Percentiles rank a stretch among this genome's conserved stretches.
phyloP scores from a whole-genome alignment of 2,888 invertebrate genomes.

The Nomada fabriciana region DNA sequence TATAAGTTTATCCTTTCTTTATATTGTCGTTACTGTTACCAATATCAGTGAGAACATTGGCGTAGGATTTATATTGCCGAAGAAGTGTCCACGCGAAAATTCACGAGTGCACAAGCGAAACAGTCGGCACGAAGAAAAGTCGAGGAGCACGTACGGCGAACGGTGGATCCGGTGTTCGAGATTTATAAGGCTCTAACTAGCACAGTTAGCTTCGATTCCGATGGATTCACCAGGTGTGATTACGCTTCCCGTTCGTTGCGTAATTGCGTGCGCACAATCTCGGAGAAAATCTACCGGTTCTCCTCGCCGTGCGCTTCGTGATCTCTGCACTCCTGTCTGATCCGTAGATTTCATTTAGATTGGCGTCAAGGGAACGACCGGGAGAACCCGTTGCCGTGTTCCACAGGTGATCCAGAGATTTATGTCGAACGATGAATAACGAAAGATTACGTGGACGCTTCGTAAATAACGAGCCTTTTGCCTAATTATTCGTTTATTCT shows the following conservation, averaged over 20 bases:
- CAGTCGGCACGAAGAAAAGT: too few species aligned
- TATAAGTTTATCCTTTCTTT: too few species aligned
- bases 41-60: too few species aligned
- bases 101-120: too few species aligned
- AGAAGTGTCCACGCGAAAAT: neutral
- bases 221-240: conserved; percentile 42
- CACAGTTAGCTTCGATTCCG: conserved; percentile 40
- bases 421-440: conserved; percentile 35
- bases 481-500: neutral
- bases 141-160: neutral
- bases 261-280: conserved; percentile 65
- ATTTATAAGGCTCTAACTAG: conserved; percentile 21
- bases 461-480: neutral
- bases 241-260: conserved; percentile 57
- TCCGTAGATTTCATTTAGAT: conserved; percentile 70
- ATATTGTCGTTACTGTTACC: too few species aligned
- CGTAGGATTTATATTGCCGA: too few species aligned
- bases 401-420: conserved; percentile 35
- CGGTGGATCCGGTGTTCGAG: conserved; percentile 4
- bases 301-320: conserved; percentile 25
- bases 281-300: conserved; percentile 55
- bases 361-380: conserved; percentile 44
- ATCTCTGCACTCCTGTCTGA: conserved; percentile 46
- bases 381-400: conserved; percentile 40
- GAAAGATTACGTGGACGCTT: neutral